Evolutionary conservation across 2,888 invertebrate species (phyloP).

Genomic region (Electrophaes corylata): DNA sequence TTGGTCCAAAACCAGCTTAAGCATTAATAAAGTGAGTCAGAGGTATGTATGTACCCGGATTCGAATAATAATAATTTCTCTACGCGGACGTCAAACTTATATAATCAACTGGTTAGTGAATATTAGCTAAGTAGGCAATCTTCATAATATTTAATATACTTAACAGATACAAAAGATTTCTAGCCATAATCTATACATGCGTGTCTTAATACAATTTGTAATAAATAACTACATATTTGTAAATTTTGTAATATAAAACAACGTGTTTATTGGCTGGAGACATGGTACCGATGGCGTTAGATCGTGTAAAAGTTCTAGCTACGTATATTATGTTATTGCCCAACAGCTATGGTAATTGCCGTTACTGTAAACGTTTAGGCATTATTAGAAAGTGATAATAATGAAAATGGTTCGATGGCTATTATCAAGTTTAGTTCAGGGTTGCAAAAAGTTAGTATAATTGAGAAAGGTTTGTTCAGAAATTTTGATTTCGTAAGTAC

Average conservation of each 20-base stretch:
- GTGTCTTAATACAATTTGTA: not conserved
- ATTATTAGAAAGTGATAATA: conserved; percentile 37
- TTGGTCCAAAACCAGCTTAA: conserved; percentile 16
- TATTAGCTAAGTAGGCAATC: conserved; percentile 26
- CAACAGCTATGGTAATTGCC: conserved; percentile 22
- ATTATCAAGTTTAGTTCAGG: conserved; percentile 46
- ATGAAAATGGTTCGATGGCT: conserved; percentile 34
- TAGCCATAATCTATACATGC: not conserved
- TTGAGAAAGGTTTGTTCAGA: conserved; percentile 53
- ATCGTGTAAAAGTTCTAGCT: conserved; percentile 14
- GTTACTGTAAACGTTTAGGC: conserved; percentile 23
- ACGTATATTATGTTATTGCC: conserved; percentile 17
- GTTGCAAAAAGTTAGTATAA: conserved; percentile 51
- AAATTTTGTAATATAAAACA: not conserved
- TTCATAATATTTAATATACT: not conserved
- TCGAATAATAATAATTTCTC: conserved; percentile 58
- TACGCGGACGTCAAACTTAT: conserved; percentile 56
- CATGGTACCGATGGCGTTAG: conserved; percentile 18
- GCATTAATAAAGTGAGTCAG: conserved; percentile 48
- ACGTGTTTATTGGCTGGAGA: conserved; percentile 18
- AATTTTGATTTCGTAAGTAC: conserved; percentile 50
- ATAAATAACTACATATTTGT: conserved; percentile 1
- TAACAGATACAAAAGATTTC: not conserved
- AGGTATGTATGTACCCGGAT: conserved; percentile 58
- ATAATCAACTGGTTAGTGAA: conserved; percentile 55